Evolutionary conservation across 2,888 invertebrate genomes (phyloP), one percentile per base, ranked within the genome.

Genomic region (Drosophila macrothrix): DNA sequence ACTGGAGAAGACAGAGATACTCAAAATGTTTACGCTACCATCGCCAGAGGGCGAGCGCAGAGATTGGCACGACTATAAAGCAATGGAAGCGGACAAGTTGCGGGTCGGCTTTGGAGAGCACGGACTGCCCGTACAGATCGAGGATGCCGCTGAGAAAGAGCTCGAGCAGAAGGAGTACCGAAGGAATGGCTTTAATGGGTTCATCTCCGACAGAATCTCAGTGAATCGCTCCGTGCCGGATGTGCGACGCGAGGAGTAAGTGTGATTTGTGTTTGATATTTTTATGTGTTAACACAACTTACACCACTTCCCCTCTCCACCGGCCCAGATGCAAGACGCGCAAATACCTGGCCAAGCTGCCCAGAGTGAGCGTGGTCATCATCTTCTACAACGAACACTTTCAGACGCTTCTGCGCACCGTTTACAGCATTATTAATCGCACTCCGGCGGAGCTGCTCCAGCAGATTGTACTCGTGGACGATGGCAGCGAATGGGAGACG

Each of bases 381-480:
- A 98, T 98, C 1, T 98, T 98, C 92, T 98, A 97, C 93, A 98
- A 99, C 90, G 98, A 99, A 92, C 98, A 98, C 92, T 97, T 97
- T 94, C 96, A 96, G 52, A 98, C 98, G 0, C 93, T 99, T 59
- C 93, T 98, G n/a, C 94, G 96, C 82, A 97, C 96, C 54, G 96
- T 95, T n/a, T 94, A 95, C 92, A 97, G 97, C 91, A 97, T 98
- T 6, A 92, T 98, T 4, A 96, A 96, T 90, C 94, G 98, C 63
- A 97, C 98, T 0, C 98, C 98, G 0, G 86, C 94, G 1, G 95
- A 96, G 83, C 94, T 98, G 31, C 94, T 99, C 0, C 95, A 96
- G 83, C 98, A 99, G 94, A 95, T 99, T 31, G 96, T 98, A 88
- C 94, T 99, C 60, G 98, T 98, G 0, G 98, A 99, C 88, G 97